Evolutionary conservation across 2,113 vertebrate genomes (phyloP).

Genomic region (Platysternon megacephalum): DNA sequence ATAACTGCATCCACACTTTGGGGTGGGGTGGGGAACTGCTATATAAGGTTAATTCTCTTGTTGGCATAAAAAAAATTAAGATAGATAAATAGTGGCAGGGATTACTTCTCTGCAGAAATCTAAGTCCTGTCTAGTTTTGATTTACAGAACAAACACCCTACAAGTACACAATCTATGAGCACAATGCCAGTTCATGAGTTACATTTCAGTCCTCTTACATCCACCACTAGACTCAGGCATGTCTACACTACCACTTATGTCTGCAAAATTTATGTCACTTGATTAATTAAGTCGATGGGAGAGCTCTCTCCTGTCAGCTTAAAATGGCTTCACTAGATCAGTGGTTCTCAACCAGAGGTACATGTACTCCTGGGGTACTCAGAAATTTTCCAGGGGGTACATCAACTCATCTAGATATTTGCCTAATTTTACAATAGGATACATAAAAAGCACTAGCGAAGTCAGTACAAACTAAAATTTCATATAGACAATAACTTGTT

Average conservation of each 20-base stretch:
- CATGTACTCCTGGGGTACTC: too few relatives aligned
- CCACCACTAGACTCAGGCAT: not conserved
- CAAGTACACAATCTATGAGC: conserved; percentile 26
- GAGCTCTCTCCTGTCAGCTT: not conserved
- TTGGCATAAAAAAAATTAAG: not conserved
- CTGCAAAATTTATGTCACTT: not conserved
- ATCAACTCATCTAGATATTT: too few relatives aligned
- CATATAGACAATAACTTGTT: too few relatives aligned
- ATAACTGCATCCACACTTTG: not conserved
- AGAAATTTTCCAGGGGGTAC: too few relatives aligned
- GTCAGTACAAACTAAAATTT: too few relatives aligned
- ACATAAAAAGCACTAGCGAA: too few relatives aligned
- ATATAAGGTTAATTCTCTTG: not conserved
- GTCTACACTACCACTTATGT: not conserved
- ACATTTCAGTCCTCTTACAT: not conserved
- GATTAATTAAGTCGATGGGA: not conserved
- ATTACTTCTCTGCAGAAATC: not conserved
- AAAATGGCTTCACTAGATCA: not conserved
- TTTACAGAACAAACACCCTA: conserved; percentile 8
- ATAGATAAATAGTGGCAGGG: not conserved
- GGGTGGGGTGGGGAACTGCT: not conserved
- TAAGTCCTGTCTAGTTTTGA: conserved; percentile 15
- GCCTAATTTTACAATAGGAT: too few relatives aligned
- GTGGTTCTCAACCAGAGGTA: too few relatives aligned
- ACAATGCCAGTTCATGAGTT: conserved; percentile 4